Base-by-base conservation (phyloP, 2,113 vertebrate genomes). In the Pleuronectes platessa region DNA sequence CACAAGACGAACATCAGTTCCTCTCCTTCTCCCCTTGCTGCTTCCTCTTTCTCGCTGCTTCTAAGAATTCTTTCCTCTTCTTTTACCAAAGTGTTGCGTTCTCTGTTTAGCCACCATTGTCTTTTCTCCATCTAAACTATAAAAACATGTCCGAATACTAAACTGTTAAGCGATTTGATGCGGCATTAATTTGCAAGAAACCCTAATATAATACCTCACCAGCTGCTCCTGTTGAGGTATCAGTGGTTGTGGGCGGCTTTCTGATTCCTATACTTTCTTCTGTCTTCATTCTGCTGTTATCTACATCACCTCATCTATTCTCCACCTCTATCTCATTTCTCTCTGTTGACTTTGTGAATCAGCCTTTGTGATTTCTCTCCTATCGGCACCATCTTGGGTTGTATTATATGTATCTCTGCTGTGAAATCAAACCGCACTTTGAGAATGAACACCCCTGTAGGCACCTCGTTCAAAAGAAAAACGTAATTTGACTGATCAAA, bases 1-100 rank as follows among this genome's bases (percentile, higher is more conserved):
- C 71, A 79, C 72, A 79, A 42, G 40, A 13, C 40, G 74, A 79
- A 71, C 76, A 81, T 72, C 81, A 54, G 54, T 74, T 79, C 71
- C 56, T 31, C 47, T 72, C 23, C 40, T 31, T 31, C 31, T 53
- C 55, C 35, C 51, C 51, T 23, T 12, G 0, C n/a, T 67, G 35
- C 15, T 3, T 42, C 74, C 37, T 47, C 45, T 73, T 68, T 58
- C 13, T 42, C 13, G 13, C 31, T 12, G 21, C 42, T 4, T 13
- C 17, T 13, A 2, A 63, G 10, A 59, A 61, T 61, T 21, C 23
- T 35, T 13, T 51, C 21, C 35, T 5, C 26, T 31, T 31, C 35
- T 68, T 55, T 68, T n/a, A 21, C 51, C 56, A 26, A 60, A 67
- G 6, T 4, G 5, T 11, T 54, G 23, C 9, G n/a, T 13, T 51